Conservation (phyloP, 2,797 vertebrate species). For the Phoeniculus purpureus region DNA sequence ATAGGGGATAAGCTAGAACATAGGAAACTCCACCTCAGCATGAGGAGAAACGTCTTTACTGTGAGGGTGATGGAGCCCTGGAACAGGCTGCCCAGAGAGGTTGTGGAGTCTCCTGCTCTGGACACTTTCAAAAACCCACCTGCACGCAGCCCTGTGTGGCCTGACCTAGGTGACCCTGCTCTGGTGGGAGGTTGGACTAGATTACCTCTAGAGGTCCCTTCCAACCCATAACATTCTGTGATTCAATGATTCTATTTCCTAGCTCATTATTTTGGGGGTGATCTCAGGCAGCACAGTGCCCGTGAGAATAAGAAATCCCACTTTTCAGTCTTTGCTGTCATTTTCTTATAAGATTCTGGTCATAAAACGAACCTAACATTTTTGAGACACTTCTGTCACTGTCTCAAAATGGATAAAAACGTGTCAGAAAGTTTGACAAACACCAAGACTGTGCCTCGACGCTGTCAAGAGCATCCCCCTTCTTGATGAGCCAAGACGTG, state of each 20-base stretch:
- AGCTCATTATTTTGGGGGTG: background rate
- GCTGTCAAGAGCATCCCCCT: constrained; percentile 59
- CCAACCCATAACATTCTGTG: too few relatives aligned
- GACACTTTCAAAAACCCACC: too few relatives aligned
- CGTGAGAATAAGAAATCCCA: constrained; percentile 1
- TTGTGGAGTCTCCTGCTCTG: too few relatives aligned
- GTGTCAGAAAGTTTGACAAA: constrained; percentile 64
- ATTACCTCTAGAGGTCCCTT: too few relatives aligned
- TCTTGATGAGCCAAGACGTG: constrained; percentile 62
- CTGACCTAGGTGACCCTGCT: too few relatives aligned
- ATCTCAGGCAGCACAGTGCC: background rate
- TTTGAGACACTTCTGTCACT: constrained; percentile 41
- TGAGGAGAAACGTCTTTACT: too few relatives aligned
- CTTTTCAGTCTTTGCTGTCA: constrained; percentile 22
- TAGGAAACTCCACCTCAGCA: too few relatives aligned
- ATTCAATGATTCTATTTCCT: background rate
- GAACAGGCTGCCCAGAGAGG: too few relatives aligned
- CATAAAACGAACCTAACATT: constrained; percentile 49
- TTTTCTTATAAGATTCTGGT: constrained; percentile 37
- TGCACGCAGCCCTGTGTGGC: too few relatives aligned
- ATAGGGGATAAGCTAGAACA: too few relatives aligned
- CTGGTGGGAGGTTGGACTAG: too few relatives aligned
- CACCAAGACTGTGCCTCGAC: constrained; percentile 33
- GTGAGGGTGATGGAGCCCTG: too few relatives aligned
- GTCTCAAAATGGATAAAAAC: constrained; percentile 60